A percentile compares a stretch with the other conserved stretches of the same genome.
Evolutionary conservation across 1,140 invertebrate species (phyloP).

Genomic region (Lepidostoma basale): DNA sequence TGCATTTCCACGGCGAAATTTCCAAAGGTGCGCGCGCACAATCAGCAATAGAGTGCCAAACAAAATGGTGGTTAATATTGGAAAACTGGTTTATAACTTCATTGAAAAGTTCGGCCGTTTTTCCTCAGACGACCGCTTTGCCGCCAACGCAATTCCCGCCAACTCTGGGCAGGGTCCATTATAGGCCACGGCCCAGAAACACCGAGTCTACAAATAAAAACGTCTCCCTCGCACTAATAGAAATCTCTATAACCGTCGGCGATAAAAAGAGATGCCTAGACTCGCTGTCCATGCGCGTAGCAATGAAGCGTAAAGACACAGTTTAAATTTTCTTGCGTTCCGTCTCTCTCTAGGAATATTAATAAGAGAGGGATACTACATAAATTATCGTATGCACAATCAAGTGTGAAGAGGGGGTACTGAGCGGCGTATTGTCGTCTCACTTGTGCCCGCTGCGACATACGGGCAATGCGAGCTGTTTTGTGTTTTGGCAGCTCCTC

Average conservation of each 20-base stretch:
- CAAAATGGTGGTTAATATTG: conserved; percentile 5
- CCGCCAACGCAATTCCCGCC: conserved; percentile 21
- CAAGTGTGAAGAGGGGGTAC: conserved; percentile 19
- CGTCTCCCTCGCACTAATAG: conserved; percentile 7
- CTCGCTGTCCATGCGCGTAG: neutral
- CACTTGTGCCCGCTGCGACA: neutral
- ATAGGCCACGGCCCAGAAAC: conserved; percentile 26
- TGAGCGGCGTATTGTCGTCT: neutral
- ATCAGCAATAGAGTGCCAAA: neutral
- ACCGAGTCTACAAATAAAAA: conserved; percentile 4
- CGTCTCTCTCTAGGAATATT: conserved; percentile 18
- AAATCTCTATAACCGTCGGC: neutral
- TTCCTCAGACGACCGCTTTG: conserved; percentile 1
- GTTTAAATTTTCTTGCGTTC: neutral
- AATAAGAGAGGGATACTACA: conserved; percentile 19
- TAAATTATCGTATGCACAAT: conserved; percentile 22
- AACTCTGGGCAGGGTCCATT: conserved; percentile 36
- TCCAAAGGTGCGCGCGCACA: neutral
- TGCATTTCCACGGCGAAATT: neutral
- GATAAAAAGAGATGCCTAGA: conserved; percentile 17
- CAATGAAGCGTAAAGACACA: conserved; percentile 39
- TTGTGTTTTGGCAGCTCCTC: conserved; percentile 4
- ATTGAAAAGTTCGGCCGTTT: conserved; percentile 1
- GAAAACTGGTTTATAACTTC: conserved; percentile 16
- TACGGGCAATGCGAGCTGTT: neutral